These are phyloP conservation scores for Sylvia atricapilla DNA, from an alignment of 2,113 vertebrate species.

Conservation along the genomic window DNA sequence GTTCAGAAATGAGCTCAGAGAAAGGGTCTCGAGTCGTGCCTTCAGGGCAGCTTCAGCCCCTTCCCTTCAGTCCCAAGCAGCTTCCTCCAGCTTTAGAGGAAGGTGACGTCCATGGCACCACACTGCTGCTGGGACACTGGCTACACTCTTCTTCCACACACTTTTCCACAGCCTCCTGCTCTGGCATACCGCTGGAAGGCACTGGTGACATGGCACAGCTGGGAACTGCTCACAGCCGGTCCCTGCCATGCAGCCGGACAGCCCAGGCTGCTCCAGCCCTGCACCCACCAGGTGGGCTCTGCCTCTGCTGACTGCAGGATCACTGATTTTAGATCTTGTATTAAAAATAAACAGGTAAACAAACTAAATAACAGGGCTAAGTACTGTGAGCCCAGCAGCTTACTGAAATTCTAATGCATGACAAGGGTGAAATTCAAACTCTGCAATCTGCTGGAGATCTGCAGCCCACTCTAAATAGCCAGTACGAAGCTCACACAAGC, in stretches of 20 bases:
- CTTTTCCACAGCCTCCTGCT: background rate
- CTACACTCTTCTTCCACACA: background rate
- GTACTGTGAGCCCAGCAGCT: background rate
- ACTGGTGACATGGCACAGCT: background rate
- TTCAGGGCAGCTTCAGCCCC: background rate
- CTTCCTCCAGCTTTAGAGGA: background rate
- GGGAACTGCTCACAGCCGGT: rapidly evolving
- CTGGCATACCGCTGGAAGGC: too few species aligned
- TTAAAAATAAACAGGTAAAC: background rate
- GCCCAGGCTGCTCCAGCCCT: background rate
- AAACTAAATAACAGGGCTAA: background rate
- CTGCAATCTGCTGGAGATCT: background rate
- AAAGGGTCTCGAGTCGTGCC: background rate
- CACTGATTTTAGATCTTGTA: background rate
- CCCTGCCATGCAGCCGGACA: rapidly evolving
- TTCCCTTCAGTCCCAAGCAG: background rate
- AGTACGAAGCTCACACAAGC: background rate
- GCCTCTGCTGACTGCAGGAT: background rate
- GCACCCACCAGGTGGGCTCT: background rate
- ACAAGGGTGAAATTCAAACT: background rate
- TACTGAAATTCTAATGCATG: background rate
- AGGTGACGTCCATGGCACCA: background rate
- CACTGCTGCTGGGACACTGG: background rate
- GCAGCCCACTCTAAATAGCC: background rate
- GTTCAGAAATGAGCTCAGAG: background rate